Evolutionary conservation across 1,140 invertebrate genomes (phyloP).

Genomic region (Hypsibius dujardini): DNA sequence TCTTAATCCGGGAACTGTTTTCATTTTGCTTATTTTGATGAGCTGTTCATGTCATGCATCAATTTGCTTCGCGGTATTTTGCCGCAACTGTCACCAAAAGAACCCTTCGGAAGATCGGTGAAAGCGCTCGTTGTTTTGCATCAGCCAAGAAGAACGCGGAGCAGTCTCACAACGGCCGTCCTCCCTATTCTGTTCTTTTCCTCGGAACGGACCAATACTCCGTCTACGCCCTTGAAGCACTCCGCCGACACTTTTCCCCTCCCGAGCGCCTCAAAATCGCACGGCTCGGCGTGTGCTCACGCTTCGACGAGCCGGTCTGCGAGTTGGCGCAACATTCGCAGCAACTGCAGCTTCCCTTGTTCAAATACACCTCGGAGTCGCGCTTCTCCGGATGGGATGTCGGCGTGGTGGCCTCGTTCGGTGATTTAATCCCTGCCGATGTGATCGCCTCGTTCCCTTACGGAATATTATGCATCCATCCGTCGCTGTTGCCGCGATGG

Average conservation of each 20-base stretch:
- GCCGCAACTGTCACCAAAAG: too few species aligned
- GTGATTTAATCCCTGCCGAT: constrained; percentile 27
- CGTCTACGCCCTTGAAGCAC: neutral
- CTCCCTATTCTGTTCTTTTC: neutral
- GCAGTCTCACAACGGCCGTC: too few species aligned
- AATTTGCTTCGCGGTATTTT: too few species aligned
- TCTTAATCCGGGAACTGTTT: too few species aligned
- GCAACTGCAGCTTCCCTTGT: neutral
- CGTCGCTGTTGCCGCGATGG: constrained; percentile 73
- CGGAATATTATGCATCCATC: constrained; percentile 47
- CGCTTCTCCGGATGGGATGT: constrained; percentile 23
- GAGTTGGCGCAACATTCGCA: neutral
- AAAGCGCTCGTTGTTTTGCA: too few species aligned
- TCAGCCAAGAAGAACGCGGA: too few species aligned
- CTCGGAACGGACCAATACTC: constrained; percentile 13
- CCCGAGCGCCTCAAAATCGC: neutral
- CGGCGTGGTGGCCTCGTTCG: constrained; percentile 31
- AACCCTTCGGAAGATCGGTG: too few species aligned
- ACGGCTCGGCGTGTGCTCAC: constrained; percentile 1
- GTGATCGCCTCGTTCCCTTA: constrained; percentile 29
- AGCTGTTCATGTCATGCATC: too few species aligned
- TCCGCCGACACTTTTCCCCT: neutral
- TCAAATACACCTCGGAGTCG: neutral
- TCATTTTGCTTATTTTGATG: too few species aligned
- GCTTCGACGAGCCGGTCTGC: neutral